phyloP scores from a whole-genome alignment of 2,888 invertebrate genomes.

The Hanleya hanleyi region DNA sequence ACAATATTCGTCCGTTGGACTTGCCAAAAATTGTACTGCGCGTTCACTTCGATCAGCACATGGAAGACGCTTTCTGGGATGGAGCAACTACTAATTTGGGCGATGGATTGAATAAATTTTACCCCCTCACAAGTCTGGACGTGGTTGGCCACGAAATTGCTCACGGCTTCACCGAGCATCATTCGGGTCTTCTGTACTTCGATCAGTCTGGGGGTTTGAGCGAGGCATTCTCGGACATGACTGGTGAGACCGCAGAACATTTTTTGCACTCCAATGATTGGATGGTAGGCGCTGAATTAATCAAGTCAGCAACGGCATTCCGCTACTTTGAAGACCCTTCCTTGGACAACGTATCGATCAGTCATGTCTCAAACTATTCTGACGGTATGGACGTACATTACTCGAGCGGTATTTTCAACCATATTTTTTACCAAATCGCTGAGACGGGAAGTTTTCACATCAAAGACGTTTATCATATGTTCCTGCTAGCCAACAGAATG shows the following conservation, averaged over 20 bases:
- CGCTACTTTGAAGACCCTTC: constrained; percentile 47
- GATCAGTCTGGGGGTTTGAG: constrained; percentile 40
- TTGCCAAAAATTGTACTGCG: constrained; percentile 39
- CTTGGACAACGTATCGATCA: constrained; percentile 45
- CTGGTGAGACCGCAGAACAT: constrained; percentile 41
- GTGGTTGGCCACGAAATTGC: constrained; percentile 46
- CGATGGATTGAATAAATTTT: constrained; percentile 36
- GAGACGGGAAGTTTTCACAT: constrained; percentile 34
- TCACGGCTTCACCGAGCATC: constrained; percentile 43
- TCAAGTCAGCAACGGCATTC: constrained; percentile 21
- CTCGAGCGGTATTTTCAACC: constrained; percentile 50
- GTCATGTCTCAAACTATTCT: constrained; percentile 29
- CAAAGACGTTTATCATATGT: constrained; percentile 41
- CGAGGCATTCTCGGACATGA: constrained; percentile 46
- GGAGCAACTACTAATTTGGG: constrained; percentile 35
- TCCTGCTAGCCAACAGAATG: constrained; percentile 45
- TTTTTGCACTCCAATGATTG: constrained; percentile 32
- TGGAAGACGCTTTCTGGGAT: constrained; percentile 49
- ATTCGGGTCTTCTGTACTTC: constrained; percentile 35
- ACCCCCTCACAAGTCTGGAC: constrained; percentile 38
- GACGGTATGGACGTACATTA: constrained; percentile 44
- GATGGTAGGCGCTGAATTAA: constrained; percentile 30
- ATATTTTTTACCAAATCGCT: constrained; percentile 45
- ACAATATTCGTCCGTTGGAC: constrained; percentile 28
- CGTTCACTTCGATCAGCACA: constrained; percentile 46